Evolutionary conservation across 2,888 invertebrate species (phyloP).

Genomic region (Liodrosophila aerea): DNA sequence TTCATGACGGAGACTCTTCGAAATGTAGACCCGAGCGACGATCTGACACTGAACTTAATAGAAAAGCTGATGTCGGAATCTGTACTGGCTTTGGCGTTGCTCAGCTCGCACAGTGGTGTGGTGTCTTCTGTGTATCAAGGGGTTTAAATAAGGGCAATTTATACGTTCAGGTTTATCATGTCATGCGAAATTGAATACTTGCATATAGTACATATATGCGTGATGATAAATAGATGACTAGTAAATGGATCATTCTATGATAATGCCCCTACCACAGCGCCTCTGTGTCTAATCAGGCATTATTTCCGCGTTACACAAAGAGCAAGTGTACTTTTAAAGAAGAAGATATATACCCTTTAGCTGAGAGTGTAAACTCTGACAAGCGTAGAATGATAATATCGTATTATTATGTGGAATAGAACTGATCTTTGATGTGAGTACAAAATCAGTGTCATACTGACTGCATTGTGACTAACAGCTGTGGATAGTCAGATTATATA

Average conservation of each 20-base stretch:
- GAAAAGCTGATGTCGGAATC: conserved; percentile 9
- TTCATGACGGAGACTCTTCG: neutral
- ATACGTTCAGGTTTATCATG: too few species aligned
- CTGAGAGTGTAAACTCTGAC: too few species aligned
- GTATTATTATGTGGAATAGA: too few species aligned
- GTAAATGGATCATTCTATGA: neutral
- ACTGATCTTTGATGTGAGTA: too few species aligned
- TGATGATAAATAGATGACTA: too few species aligned
- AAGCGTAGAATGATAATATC: too few species aligned
- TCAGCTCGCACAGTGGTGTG: conserved; percentile 3
- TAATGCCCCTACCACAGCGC: neutral
- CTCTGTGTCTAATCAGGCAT: conserved; percentile 35
- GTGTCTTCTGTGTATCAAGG: neutral
- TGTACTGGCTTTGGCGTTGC: conserved; percentile 10
- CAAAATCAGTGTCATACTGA: too few species aligned
- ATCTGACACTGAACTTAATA: conserved; percentile 29
- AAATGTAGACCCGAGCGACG: conserved; percentile 10
- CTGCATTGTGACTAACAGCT: too few species aligned
- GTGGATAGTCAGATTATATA: too few species aligned
- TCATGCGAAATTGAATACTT: too few species aligned
- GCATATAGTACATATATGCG: too few species aligned
- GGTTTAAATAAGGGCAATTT: too few species aligned
- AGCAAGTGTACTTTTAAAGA: conserved; percentile 2
- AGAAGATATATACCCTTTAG: conserved; percentile 29
- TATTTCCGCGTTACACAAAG: conserved; percentile 26